Conservation (phyloP, 64 coral and sea anemone species). For the Montipora capricornis region DNA sequence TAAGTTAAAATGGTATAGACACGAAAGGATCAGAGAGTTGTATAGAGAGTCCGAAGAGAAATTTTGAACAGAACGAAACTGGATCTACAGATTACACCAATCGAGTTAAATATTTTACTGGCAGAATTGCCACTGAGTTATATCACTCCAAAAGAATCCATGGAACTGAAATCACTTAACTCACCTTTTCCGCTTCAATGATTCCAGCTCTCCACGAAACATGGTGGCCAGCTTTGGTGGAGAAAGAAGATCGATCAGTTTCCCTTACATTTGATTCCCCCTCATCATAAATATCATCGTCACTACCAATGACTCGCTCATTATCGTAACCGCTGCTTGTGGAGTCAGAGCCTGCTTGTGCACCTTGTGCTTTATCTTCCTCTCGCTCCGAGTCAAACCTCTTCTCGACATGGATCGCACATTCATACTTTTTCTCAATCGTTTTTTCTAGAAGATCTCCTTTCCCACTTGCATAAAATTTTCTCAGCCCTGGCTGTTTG, state of each 20-base stretch:
- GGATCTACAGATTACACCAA: no score
- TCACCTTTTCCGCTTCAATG: slow-evolving; percentile 7
- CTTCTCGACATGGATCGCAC: slow-evolving; percentile 15
- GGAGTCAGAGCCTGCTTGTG: not conserved
- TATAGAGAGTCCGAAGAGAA: no score
- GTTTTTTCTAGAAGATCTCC: slow-evolving; percentile 32
- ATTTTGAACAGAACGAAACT: no score
- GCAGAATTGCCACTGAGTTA: no score
- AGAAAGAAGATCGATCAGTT: not conserved
- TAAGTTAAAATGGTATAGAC: no score
- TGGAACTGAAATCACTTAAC: not conserved
- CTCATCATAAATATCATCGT: not conserved
- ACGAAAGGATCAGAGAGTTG: no score
- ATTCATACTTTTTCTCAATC: slow-evolving; percentile 39
- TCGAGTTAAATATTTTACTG: no score
- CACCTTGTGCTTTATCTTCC: not conserved
- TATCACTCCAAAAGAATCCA: not conserved
- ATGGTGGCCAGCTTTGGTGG: not conserved
- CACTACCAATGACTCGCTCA: not conserved
- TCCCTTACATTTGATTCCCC: not conserved
- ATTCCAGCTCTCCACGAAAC: slow-evolving; percentile 28
- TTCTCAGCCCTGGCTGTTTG: slow-evolving; percentile 44
- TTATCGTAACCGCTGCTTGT: not conserved
- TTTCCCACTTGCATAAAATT: slow-evolving; percentile 29
- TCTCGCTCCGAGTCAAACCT: not conserved